Base-by-base conservation (phyloP, 2,888 invertebrate genomes). In the Eustalomyia histrio region DNA sequence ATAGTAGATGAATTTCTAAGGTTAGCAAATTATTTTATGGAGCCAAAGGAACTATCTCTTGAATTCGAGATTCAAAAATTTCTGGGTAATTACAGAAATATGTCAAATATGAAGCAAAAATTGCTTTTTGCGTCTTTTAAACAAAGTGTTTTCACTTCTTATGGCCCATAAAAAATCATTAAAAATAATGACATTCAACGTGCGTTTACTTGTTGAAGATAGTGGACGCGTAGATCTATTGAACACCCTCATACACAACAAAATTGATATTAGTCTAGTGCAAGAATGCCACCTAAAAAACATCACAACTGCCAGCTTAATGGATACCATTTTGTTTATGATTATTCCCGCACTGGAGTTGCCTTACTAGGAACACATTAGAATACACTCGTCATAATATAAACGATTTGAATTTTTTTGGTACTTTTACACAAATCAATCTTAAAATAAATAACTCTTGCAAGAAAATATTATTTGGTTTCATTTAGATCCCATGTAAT, bases 401-500 rank as follows among this genome's bases (percentile, higher is more conserved):
- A 3, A 43, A 43, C 14, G 43, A 14, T 14, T 14, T 43, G 8
- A 43, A 12, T 14, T 43, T 43, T 43, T 43, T 43, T 43, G 43
- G 18, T 3, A n/a, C 29, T n/a, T 33, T 53, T 18, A 12, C 39
- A 10, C 35, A 55, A 55, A 67, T 39, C 21, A 18, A 17, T n/a
- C 7, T 67, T 8, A 52, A 10, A 4, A 7, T 35, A 5, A 67
- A 55, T 9, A 67, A 67, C 21, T 18, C 21, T 12, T 17, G 4
- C 6, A 55, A 67, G 39, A 55, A 55, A 14, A 12, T 39, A 14
- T 1, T 67, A 21, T 16, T 67, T 18, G 55, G 65, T 18, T 67
- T 55, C 18, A 35, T 67, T 9, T 55, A 67, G 39, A 29, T 67
- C 8, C 55, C 65, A 17, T 67, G 65, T 12, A 55, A 21, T 55